Base-by-base conservation (phyloP, 2,113 vertebrate genomes). In the Campylomormyrus tamandua region DNA sequence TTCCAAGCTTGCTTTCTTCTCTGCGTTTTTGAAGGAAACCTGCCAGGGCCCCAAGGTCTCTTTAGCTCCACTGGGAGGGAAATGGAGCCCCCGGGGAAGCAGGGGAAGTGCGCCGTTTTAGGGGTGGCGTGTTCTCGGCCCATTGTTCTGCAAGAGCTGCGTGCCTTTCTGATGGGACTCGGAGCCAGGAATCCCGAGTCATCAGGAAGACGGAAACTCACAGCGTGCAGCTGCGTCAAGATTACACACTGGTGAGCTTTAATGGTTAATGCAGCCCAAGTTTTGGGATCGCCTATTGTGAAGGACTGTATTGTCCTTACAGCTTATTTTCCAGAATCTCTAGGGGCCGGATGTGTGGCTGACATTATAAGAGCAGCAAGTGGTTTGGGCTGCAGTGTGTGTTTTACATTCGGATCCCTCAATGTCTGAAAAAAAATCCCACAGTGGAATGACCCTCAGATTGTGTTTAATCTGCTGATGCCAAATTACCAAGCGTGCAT, bases 121-220 rank as follows among this genome's bases (percentile, higher is more conserved):
- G 74, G 74, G 74, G 74, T 19, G 74, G 74, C 74, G 1, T 42
- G 17, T 80, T 74, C 66, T 62, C 5, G 24, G 45, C 87, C 21
- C 21, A 88, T 88, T 88, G 88, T 88, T 88, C 66, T 49, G n/a
- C 62, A 77, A 50, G 88, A 46, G 8, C 58, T 74, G 45, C 62
- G 62, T 88, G 88, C 88, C 6, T 46, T 77, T 46, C 46, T 88
- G 62, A 74, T n/a, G 88, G 66, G n/a, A 88, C 62, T 39, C 27
- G 2, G 35, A 88, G 87, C 58, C 39, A 27, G 87, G 58, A 88
- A 66, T 88, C 42, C 58, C 66, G 15, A 88, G 74, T 27, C 74
- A 19, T 74, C 88, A 88, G 62, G 88, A 88, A 74, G 45, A 74
- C 24, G 88, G 88, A 88, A 88, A 50, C 58, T 74, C 35, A 17